A percentile compares a stretch with the other conserved stretches of the same genome.
These are phyloP conservation scores for Eulithis prunata DNA, from an alignment of 2,888 invertebrate genomes.

Conservation along the genomic window DNA sequence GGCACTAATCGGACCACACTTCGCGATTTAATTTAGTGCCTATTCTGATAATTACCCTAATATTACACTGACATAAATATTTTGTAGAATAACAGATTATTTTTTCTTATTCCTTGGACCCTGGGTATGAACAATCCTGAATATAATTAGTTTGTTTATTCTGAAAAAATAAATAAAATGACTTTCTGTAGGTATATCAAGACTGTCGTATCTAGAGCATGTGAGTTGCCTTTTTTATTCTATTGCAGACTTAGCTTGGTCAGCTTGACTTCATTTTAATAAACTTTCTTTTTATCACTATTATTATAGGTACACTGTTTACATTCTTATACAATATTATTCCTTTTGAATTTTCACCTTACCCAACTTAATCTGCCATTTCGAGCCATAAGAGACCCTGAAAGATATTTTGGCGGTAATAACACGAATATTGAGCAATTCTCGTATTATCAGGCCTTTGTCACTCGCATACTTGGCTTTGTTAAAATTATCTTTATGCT, in stretches of 20 bases:
- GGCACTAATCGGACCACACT: conserved; percentile 25
- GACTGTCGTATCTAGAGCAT: no score
- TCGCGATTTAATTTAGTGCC: conserved; percentile 1
- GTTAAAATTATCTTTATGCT: conserved; percentile 3
- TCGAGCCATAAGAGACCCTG: conserved; percentile 28
- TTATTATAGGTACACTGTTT: background rate
- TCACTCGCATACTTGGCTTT: conserved; percentile 5
- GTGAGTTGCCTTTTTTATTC: no score
- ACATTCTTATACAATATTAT: conserved; percentile 7
- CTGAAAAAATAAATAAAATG: no score
- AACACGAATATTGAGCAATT: conserved; percentile 34
- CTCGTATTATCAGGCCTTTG: conserved; percentile 10
- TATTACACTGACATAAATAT: no score
- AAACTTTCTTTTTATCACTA: no score
- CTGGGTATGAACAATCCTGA: no score
- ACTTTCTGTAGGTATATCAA: no score
- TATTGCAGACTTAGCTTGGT: no score
- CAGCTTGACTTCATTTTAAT: no score
- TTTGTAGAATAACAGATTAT: no score
- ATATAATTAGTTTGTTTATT: no score
- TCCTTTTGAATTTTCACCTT: conserved; percentile 31
- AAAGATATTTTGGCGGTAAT: conserved; percentile 35
- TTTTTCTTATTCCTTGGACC: no score
- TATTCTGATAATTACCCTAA: background rate
- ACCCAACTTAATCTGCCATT: conserved; percentile 35